Evolutionary conservation across 2,113 vertebrate genomes (phyloP).

Genomic region (Arenaria interpres): DNA sequence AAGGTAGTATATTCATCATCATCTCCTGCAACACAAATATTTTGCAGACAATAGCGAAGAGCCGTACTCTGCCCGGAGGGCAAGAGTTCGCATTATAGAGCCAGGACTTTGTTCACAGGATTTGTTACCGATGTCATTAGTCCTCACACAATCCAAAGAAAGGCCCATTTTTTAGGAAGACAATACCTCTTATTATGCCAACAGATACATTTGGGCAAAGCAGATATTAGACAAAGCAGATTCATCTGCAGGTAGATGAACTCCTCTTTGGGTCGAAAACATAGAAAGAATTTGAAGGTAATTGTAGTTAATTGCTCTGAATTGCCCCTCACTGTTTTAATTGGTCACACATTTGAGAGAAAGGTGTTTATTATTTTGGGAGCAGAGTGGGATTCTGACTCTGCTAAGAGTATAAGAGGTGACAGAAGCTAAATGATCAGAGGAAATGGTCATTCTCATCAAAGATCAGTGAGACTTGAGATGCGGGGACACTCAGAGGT

Average conservation of each 20-base stretch:
- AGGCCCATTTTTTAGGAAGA: neutral
- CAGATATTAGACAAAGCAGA: neutral
- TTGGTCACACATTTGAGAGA: neutral
- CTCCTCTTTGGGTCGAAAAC: neutral
- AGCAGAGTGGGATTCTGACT: neutral
- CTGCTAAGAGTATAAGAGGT: neutral
- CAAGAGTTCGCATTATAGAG: neutral
- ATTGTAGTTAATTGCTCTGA: neutral
- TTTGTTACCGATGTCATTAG: neutral
- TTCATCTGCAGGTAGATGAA: neutral
- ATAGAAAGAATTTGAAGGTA: neutral
- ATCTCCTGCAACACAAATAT: neutral
- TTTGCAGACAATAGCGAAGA: neutral
- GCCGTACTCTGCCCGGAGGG: neutral
- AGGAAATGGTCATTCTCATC: neutral
- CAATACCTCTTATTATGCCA: neutral
- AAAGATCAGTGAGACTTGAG: neutral
- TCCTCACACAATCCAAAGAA: neutral
- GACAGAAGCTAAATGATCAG: neutral
- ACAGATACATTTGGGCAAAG: neutral
- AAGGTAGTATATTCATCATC: neutral
- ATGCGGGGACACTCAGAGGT: neutral
- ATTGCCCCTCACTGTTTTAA: neutral
- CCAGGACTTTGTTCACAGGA: neutral
- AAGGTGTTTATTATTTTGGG: neutral